phyloP scores from a whole-genome alignment of 2,113 vertebrate genomes.

The Felis catus region DNA sequence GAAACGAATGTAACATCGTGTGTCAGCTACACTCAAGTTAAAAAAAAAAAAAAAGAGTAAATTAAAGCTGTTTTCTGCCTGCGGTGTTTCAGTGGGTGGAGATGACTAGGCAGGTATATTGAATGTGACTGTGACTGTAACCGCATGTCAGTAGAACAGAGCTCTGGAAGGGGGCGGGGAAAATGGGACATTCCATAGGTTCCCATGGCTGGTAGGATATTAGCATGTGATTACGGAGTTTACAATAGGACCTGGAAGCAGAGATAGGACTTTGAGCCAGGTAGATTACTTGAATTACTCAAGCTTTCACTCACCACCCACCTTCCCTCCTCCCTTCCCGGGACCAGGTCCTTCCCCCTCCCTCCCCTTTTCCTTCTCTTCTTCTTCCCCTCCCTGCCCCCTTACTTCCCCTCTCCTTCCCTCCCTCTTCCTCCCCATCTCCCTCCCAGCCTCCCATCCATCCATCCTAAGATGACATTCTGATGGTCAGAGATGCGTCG shows the following conservation, averaged over 20 bases:
- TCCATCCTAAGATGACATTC: neutral
- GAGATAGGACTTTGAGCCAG: rapidly evolving
- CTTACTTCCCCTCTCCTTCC: neutral
- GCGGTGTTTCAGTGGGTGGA: rapidly evolving
- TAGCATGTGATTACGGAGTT: rapidly evolving
- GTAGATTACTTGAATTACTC: rapidly evolving
- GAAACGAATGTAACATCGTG: neutral
- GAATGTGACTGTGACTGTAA: rapidly evolving
- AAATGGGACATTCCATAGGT: rapidly evolving
- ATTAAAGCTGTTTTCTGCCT: neutral
- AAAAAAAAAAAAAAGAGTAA: neutral
- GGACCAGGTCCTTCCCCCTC: too few relatives aligned
- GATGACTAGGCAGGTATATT: rapidly evolving
- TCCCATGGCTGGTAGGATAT: neutral
- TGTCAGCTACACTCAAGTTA: neutral
- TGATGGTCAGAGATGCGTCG: neutral
- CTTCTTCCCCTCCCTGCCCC: neutral
- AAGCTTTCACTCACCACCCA: neutral
- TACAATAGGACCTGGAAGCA: neutral
- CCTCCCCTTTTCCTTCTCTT: neutral
- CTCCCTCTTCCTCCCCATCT: neutral
- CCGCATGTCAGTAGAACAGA: rapidly evolving
- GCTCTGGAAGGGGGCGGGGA: rapidly evolving
- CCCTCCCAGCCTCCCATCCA: too few relatives aligned
- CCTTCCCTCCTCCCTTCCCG: neutral